phyloP scores from a whole-genome alignment of 37 sponge, comb jelly and placozoan genomes.

The Axinella damicornis region DNA sequence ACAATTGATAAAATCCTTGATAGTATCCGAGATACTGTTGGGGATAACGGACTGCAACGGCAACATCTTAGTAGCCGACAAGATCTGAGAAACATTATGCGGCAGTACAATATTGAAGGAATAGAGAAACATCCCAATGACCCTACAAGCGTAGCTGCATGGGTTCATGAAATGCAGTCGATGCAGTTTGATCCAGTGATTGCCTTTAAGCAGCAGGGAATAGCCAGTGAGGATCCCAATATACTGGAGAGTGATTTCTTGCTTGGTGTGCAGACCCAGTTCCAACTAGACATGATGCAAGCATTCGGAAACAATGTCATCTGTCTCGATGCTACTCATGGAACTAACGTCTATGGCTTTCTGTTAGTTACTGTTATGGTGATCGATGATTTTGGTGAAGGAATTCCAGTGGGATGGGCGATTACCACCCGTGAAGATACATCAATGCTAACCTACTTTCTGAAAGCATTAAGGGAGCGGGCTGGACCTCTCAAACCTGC shows the following conservation, averaged over 20 bases:
- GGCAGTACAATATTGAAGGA: conserved; percentile 16
- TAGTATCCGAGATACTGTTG: too few relatives aligned
- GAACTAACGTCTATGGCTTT: conserved; percentile 38
- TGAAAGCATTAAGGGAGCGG: conserved; percentile 13
- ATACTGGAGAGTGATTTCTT: conserved; percentile 18
- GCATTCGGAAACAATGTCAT: conserved; percentile 16
- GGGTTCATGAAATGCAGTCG: conserved; percentile 42
- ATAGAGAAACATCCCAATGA: conserved; percentile 21
- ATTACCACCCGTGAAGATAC: conserved; percentile 54
- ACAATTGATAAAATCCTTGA: too few relatives aligned
- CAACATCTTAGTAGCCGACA: too few relatives aligned
- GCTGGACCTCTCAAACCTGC: too few relatives aligned
- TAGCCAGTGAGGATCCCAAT: too few relatives aligned
- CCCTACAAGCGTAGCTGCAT: background rate
- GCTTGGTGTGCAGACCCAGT: conserved; percentile 28
- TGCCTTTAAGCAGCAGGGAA: conserved; percentile 32
- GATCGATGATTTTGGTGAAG: conserved; percentile 74
- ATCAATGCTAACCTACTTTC: conserved; percentile 26
- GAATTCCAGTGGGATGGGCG: conserved; percentile 64
- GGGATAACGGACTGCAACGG: too few relatives aligned
- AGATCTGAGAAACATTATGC: conserved; percentile 40
- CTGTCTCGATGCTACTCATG: conserved; percentile 52
- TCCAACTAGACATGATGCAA: conserved; percentile 9
- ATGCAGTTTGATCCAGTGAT: conserved; percentile 7
- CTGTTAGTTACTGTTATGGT: conserved; percentile 49